These are phyloP conservation scores for Myiagra hebetior DNA, from an alignment of 2,113 vertebrate species.

Conservation along the genomic window DNA sequence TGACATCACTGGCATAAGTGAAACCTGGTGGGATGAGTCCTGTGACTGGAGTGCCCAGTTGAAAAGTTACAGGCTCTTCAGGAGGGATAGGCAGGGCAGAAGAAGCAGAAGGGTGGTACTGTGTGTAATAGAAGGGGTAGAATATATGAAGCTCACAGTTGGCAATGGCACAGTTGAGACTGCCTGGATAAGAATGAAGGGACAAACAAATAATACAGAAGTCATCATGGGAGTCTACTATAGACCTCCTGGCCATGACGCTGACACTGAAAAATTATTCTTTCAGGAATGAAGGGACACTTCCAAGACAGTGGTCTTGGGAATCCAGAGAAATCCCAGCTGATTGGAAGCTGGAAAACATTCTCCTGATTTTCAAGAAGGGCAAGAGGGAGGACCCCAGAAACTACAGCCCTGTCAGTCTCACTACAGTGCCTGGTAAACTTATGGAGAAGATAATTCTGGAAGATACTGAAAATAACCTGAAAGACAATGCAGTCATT, in stretches of 20 bases:
- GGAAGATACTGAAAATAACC: background rate
- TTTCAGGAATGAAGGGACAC: background rate
- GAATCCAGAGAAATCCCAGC: background rate
- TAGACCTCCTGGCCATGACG: background rate
- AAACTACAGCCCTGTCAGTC: background rate
- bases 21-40: background rate
- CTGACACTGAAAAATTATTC: background rate
- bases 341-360: background rate
- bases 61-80: background rate
- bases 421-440: background rate
- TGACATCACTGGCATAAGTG: background rate
- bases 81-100: background rate
- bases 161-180: background rate
- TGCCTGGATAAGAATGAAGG: background rate
- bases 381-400: background rate
- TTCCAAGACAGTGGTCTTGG: rapidly evolving
- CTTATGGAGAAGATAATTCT: background rate
- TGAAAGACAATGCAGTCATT: background rate
- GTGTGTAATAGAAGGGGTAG: background rate
- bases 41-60: background rate
- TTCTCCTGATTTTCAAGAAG: background rate
- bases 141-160: background rate
- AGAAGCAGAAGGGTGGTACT: background rate
- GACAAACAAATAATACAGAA: background rate
- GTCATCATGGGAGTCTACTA: rapidly evolving